Conservation (phyloP, 2,113 vertebrate species). For the Labeo catla region DNA sequence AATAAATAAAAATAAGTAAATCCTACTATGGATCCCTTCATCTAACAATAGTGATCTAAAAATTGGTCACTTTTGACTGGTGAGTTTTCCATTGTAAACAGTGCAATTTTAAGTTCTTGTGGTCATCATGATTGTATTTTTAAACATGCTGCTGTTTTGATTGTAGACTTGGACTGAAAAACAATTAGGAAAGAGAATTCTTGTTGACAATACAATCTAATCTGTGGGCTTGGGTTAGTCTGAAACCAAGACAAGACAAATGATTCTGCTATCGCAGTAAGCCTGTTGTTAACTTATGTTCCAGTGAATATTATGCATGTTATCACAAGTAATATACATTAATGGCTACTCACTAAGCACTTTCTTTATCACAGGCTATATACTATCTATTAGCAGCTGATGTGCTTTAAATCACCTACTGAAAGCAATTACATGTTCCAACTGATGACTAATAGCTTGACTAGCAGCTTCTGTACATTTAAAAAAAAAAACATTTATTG, state of each 20-base stretch:
- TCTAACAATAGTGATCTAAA: too few species aligned
- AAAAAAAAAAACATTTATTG: background rate
- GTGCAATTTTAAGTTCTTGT: background rate
- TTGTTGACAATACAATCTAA: background rate
- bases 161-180: background rate
- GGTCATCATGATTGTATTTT: background rate
- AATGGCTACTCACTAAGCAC: background rate
- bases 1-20: background rate
- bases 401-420: conserved; percentile 10
- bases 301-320: background rate
- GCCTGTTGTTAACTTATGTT: background rate
- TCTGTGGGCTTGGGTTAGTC: background rate
- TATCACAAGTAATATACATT: conserved; percentile 14
- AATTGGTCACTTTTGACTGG: too few species aligned
- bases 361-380: conserved; percentile 13
- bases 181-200: background rate
- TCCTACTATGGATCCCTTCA: too few species aligned
- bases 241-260: background rate
- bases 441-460: background rate
- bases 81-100: background rate
- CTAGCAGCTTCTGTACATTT: background rate
- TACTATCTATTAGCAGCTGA: background rate
- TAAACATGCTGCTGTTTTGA: background rate
- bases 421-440: conserved; percentile 11
- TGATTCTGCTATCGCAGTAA: background rate